phyloP scores from a whole-genome alignment of 2,797 vertebrate species.

The Esox masquinongy region DNA sequence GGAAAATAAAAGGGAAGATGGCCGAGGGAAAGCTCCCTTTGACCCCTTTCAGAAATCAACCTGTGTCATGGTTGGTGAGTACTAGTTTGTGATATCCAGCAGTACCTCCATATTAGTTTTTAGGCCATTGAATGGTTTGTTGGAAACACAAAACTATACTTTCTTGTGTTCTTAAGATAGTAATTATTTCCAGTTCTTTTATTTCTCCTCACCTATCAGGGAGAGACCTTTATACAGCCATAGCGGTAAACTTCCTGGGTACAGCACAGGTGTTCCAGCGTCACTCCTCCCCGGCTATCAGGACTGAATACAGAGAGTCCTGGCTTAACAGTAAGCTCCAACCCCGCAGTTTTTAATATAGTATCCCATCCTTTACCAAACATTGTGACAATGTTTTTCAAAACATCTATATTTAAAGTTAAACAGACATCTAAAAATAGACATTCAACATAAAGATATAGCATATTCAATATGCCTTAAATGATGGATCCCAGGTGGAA shows the following conservation, averaged over 20 bases:
- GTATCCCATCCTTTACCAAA: too few species aligned
- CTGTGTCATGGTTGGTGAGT: not conserved
- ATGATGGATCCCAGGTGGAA: not conserved
- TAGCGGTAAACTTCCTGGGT: not conserved
- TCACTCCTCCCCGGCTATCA: not conserved
- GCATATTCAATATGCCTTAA: not conserved
- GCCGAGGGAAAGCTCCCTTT: not conserved
- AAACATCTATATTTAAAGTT: not conserved
- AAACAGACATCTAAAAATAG: not conserved
- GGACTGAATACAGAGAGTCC: not conserved
- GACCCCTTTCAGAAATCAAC: not conserved
- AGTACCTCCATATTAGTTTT: not conserved
- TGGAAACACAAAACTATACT: not conserved
- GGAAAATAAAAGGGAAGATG: conserved; percentile 5
- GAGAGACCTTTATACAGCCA: not conserved
- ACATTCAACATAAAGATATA: not conserved
- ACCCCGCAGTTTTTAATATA: not conserved
- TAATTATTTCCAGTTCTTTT: not conserved
- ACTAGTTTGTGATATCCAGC: not conserved
- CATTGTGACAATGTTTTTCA: not conserved
- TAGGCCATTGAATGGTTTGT: not conserved
- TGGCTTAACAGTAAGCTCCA: conserved; percentile 10
- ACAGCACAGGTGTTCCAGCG: not conserved
- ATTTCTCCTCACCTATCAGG: not conserved
- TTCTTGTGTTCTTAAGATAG: not conserved